Base-by-base conservation (phyloP, 1,140 invertebrate genomes). In the Parasteatoda tepidariorum region DNA sequence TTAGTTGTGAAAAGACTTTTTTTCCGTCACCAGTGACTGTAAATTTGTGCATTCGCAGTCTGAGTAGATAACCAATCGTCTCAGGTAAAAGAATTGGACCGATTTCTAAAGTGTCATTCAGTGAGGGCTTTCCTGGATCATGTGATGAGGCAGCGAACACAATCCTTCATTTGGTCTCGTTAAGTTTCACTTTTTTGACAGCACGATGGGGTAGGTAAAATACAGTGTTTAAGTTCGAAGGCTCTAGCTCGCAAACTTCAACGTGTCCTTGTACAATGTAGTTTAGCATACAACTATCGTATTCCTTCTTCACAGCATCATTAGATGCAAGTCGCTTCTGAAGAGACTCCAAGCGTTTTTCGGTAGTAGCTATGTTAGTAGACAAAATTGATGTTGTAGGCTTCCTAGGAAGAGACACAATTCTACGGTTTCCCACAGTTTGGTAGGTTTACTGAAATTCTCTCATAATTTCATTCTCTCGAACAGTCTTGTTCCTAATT, bases 161-260 rank as follows among this genome's bases (percentile, higher is more conserved):
- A 59, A 70, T 70, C 9, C 48, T 24, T 30, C 41, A 81, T 38
- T 81, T 81, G 7, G 48, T 70, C 26, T 59, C 64, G 0, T 1
- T 18, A 24, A 26, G 48, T 70, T 4, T 81, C 3, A 0, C 18
- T 9, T 70, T 81, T 70, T 59, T 81, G 0, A 81, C 64, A 26
- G 76, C 76, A 70, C 59, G 76, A 70, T 81, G 64, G 30, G 76
- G 66, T 2, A 81, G 31, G 48, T 78, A 78, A 26, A 28, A 55
- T n/a, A 67, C 28, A 30, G 22, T 18, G 7, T 59, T 59, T 31
- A 33, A 13, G 33, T 9, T 75, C 6, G 71, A 75, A 9, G 18
- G 24, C 5, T 61, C 71, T 31, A n/a, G 6, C 2, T 18, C 6
- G 22, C 54, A 33, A n/a, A 22, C 0, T 59, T 73, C 70, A 38